Percentiles rank a stretch among this genome's conserved stretches.
phyloP scores from a whole-genome alignment of 1,140 invertebrate genomes.

The Kradibia gibbosae region DNA sequence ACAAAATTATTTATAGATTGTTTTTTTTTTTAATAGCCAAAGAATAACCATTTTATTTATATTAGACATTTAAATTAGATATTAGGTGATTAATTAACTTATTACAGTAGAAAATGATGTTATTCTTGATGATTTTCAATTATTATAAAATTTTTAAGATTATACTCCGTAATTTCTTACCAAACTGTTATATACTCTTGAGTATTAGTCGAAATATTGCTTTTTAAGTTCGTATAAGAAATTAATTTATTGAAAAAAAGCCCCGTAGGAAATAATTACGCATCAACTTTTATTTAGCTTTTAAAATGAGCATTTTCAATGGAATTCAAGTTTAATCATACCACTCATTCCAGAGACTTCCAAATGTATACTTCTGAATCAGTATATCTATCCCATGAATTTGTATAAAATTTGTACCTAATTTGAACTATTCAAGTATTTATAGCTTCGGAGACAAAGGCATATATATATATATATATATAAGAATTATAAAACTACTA shows the following conservation, averaged over 20 bases:
- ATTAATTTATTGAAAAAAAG: background rate
- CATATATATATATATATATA: background rate
- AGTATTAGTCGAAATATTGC: too few species aligned
- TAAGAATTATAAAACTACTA: background rate
- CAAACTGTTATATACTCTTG: too few species aligned
- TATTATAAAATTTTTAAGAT: too few species aligned
- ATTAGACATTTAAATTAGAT: too few species aligned
- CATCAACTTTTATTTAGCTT: constrained; percentile 6
- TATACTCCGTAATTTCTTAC: too few species aligned
- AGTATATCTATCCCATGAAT: background rate
- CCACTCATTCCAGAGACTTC: background rate
- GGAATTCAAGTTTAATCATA: background rate
- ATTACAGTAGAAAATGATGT: too few species aligned
- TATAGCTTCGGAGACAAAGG: background rate
- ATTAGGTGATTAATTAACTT: too few species aligned
- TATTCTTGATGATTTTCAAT: too few species aligned
- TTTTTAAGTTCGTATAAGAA: too few species aligned
- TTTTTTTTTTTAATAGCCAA: too few species aligned
- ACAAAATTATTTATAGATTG: background rate
- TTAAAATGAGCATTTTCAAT: background rate
- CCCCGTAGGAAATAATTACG: background rate
- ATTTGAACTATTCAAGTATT: background rate
- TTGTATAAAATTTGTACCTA: background rate
- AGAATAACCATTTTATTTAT: too few species aligned
- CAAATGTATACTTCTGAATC: background rate